phyloP scores from a whole-genome alignment of 2,113 vertebrate genomes.

The Larimichthys polyactis region DNA sequence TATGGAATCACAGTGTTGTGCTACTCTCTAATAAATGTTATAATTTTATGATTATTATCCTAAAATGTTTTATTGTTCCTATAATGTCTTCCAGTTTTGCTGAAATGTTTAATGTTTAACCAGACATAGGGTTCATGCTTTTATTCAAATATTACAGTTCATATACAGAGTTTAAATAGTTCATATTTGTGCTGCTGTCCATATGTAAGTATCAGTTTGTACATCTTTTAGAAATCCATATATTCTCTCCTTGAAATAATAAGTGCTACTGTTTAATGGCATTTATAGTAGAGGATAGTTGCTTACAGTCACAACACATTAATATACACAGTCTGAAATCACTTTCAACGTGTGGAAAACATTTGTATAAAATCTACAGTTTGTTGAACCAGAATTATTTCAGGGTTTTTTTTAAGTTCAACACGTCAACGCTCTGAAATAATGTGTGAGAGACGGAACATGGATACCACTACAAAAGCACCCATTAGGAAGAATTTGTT shows the following conservation, averaged over 20 bases:
- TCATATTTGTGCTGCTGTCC: neutral
- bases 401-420: neutral
- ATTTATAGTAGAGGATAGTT: neutral
- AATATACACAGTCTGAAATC: neutral
- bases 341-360: neutral
- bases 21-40: too few species aligned
- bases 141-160: neutral
- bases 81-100: too few species aligned
- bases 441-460: neutral
- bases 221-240: neutral
- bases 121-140: neutral
- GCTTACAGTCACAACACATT: neutral
- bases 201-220: too few species aligned
- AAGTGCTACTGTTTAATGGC: neutral
- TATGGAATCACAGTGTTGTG: too few species aligned
- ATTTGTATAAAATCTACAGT: neutral
- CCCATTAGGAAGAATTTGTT: neutral
- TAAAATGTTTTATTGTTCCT: too few species aligned
- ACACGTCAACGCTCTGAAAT: neutral
- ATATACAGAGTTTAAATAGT: neutral
- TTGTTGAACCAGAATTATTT: neutral
- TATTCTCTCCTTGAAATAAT: neutral
- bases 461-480: neutral
- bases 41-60: too few species aligned
- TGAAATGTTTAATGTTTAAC: too few species aligned